A percentile compares a stretch with the other conserved stretches of the same genome.
Conservation (phyloP, 2,113 vertebrate species). For the Gopherus flavomarginatus region DNA sequence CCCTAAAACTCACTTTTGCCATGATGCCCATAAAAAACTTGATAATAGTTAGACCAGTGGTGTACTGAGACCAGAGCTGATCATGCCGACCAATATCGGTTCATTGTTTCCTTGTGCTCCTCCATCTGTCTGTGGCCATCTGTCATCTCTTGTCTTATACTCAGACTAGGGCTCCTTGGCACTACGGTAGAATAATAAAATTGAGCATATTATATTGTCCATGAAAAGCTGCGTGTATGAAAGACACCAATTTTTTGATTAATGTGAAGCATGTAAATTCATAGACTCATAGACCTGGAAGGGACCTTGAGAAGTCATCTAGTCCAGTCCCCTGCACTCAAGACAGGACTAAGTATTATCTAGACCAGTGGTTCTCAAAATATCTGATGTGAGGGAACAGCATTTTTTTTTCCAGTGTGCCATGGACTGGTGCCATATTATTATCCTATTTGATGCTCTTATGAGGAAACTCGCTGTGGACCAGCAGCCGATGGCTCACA, state of each 20-base stretch:
- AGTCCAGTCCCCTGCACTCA: too few species aligned
- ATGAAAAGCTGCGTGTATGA: background rate
- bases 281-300: too few species aligned
- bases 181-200: background rate
- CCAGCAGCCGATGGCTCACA: too few species aligned
- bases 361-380: too few species aligned
- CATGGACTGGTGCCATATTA: too few species aligned
- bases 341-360: too few species aligned
- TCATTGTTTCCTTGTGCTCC: background rate
- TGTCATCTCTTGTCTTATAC: background rate
- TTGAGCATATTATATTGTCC: background rate
- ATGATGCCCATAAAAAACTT: background rate
- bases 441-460: too few species aligned
- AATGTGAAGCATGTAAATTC: background rate
- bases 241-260: background rate
- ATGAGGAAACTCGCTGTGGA: too few species aligned
- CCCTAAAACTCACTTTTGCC: background rate
- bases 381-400: too few species aligned
- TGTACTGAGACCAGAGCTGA: background rate
- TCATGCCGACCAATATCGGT: too few species aligned
- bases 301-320: too few species aligned
- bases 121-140: background rate
- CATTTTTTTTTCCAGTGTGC: too few species aligned
- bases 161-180: background rate
- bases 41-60: background rate